phyloP scores from a whole-genome alignment of 2,113 vertebrate genomes.

The Motacilla alba region DNA sequence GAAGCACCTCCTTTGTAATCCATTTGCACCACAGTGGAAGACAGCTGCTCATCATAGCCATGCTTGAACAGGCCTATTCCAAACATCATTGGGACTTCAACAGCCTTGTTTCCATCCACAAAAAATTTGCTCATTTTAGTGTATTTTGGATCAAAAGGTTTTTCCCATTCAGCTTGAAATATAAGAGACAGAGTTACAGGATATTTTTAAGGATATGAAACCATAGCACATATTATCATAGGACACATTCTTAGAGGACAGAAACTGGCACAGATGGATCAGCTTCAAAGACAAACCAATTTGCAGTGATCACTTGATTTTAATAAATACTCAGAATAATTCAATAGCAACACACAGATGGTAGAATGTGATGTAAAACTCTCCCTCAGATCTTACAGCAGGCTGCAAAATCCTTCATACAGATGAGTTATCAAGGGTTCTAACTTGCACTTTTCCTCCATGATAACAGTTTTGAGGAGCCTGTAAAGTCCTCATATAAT shows the following conservation, averaged over 20 bases:
- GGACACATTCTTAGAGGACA: background rate
- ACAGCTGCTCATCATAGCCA: constrained; percentile 61
- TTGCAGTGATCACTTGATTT: background rate
- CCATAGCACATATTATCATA: background rate
- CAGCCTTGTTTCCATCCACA: constrained; percentile 17
- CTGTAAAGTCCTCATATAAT: background rate
- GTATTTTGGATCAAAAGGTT: constrained; percentile 51
- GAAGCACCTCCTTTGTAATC: constrained; percentile 84
- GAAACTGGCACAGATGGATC: background rate
- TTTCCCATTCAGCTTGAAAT: constrained; percentile 65
- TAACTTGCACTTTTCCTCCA: background rate
- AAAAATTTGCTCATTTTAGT: constrained; percentile 57
- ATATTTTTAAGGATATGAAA: constrained; percentile 9
- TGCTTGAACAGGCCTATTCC: constrained; percentile 50
- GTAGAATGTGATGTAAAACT: background rate
- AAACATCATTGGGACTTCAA: constrained; percentile 61
- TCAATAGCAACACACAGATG: background rate
- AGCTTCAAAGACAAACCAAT: background rate
- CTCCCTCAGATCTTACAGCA: background rate
- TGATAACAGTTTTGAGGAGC: background rate
- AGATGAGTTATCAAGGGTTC: background rate
- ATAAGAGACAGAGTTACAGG: constrained; percentile 21
- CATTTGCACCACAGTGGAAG: constrained; percentile 76
- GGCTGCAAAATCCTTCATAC: background rate
- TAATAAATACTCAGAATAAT: background rate